Percentiles rank a stretch among this genome's conserved stretches.
These are phyloP conservation scores for Syrrhaptes paradoxus DNA, from an alignment of 2,113 vertebrate genomes.

Conservation along the genomic window DNA sequence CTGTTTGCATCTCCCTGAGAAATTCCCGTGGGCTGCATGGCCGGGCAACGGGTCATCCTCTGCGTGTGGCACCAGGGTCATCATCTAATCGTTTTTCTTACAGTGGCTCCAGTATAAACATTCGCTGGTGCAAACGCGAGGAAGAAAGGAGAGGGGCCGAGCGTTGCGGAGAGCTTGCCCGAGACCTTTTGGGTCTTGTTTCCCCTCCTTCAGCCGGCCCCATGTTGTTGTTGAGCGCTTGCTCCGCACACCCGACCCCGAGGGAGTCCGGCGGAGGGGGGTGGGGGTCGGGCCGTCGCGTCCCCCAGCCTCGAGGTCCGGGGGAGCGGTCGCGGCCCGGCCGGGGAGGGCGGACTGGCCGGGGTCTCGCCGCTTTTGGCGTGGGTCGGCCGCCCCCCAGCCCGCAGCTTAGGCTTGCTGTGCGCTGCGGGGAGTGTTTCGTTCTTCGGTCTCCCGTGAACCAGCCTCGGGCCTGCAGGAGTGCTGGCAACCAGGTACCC, in stretches of 20 bases:
- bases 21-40: background rate
- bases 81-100: background rate
- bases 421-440: background rate
- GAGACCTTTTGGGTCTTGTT: background rate
- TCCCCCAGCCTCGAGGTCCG: background rate
- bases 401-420: background rate
- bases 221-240: too few relatives aligned
- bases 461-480: too few relatives aligned
- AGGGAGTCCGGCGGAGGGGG: background rate
- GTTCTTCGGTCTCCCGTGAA: too few relatives aligned
- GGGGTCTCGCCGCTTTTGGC: background rate
- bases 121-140: background rate
- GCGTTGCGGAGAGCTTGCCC: background rate
- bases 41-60: background rate
- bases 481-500: too few relatives aligned
- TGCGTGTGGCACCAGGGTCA: background rate
- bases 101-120: background rate
- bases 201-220: background rate
- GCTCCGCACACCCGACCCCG: background rate
- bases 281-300: too few relatives aligned
- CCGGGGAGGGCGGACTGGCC: background rate
- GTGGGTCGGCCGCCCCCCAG: background rate
- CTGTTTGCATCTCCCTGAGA: background rate
- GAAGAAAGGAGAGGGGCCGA: background rate
- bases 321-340: background rate